These are phyloP conservation scores for Garrulus glandarius DNA, from an alignment of 2,797 vertebrate species.

Conservation along the genomic window DNA sequence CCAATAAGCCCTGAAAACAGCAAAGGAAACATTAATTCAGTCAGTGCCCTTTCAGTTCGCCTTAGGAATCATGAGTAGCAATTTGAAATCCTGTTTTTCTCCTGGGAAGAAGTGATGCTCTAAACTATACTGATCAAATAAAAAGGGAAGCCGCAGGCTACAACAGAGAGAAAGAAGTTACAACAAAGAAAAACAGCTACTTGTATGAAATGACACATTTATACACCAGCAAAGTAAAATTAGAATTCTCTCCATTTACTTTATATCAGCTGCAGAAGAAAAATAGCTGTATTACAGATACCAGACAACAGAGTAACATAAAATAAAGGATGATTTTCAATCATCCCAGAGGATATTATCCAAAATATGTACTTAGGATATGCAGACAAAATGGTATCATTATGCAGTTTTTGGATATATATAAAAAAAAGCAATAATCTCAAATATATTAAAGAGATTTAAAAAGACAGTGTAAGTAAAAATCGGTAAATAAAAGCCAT, in stretches of 20 bases:
- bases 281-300: constrained; percentile 60
- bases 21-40: constrained; percentile 76
- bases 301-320: constrained; percentile 38
- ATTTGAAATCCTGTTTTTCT: constrained; percentile 78
- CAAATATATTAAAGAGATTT: background rate
- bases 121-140: constrained; percentile 82
- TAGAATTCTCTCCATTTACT: constrained; percentile 68
- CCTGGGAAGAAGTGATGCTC: constrained; percentile 76
- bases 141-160: constrained; percentile 73
- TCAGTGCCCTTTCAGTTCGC: constrained; percentile 65
- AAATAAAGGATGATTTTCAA: constrained; percentile 58
- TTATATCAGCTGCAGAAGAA: constrained; percentile 57
- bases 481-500: background rate
- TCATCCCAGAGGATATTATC: constrained; percentile 4
- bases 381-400: background rate
- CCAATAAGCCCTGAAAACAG: constrained; percentile 68
- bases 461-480: background rate
- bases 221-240: constrained; percentile 75
- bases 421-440: background rate
- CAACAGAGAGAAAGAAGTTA: constrained; percentile 74
- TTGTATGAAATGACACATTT: constrained; percentile 77
- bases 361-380: background rate
- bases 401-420: background rate
- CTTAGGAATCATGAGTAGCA: constrained; percentile 73
- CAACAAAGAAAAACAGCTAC: constrained; percentile 79